Conservation (phyloP, 2,888 invertebrate genomes). For the Aricia artaxerxes region DNA sequence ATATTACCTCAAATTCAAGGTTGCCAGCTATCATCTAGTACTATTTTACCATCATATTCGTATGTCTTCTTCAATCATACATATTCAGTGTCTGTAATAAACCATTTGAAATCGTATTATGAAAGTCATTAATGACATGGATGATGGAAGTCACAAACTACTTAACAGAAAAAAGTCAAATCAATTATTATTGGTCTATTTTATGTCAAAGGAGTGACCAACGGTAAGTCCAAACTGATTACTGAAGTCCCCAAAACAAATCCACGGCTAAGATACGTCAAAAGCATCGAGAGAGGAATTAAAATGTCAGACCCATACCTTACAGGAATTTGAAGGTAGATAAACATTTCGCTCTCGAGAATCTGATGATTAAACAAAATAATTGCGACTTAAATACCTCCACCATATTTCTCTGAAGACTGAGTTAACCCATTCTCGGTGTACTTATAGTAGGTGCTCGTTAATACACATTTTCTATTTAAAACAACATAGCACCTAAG, state of each 20-base stretch:
- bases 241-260: constrained; percentile 53
- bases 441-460: background rate
- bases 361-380: constrained; percentile 40
- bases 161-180: background rate
- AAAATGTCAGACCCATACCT: constrained; percentile 44
- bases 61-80: background rate
- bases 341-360: constrained; percentile 39
- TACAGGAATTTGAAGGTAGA: constrained; percentile 43
- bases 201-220: background rate
- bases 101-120: background rate
- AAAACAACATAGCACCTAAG: background rate
- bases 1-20: background rate
- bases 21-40: background rate
- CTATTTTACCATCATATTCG: background rate
- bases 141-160: too few relatives aligned
- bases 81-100: background rate
- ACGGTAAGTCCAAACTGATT: constrained; percentile 43
- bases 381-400: constrained; percentile 33
- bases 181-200: background rate
- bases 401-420: constrained; percentile 29
- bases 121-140: too few relatives aligned
- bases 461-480: background rate
- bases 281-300: constrained; percentile 52
- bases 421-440: constrained; percentile 7
- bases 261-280: constrained; percentile 54